These are phyloP conservation scores for Sesia bembeciformis DNA, from an alignment of 2,888 invertebrate genomes.

Conservation along the genomic window DNA sequence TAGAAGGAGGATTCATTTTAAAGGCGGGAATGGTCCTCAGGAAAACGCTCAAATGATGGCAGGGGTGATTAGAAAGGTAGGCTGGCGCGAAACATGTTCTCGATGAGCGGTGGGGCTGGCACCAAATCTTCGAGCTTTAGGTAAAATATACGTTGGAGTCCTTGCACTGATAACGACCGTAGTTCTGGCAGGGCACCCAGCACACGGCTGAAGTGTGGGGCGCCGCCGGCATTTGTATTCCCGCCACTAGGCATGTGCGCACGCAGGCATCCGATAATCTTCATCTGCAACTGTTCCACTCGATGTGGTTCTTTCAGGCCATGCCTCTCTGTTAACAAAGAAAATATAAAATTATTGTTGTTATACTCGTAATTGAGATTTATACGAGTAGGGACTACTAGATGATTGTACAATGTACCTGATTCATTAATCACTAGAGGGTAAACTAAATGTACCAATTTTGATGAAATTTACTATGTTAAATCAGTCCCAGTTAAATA, in stretches of 20 bases:
- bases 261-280: constrained; percentile 94
- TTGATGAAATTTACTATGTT: no score
- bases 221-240: constrained; percentile 92
- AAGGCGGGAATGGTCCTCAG: constrained; percentile 65
- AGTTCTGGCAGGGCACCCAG: constrained; percentile 94
- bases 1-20: constrained; percentile 43
- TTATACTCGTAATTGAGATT: no score
- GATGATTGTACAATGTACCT: no score
- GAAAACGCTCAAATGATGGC: constrained; percentile 9
- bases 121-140: constrained; percentile 93
- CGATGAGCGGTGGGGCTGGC: constrained; percentile 93
- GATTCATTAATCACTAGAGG: no score
- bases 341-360: no score
- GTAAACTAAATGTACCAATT: no score
- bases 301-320: constrained; percentile 93
- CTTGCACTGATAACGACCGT: constrained; percentile 93
- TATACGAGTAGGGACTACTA: no score
- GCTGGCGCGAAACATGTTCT: constrained; percentile 96
- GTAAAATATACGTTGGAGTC: constrained; percentile 95
- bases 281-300: constrained; percentile 96
- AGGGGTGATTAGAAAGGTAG: constrained; percentile 85
- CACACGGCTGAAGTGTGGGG: constrained; percentile 94
- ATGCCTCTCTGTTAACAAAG: constrained; percentile 83
- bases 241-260: constrained; percentile 94
- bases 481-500: no score